phyloP scores from a whole-genome alignment of 2,113 vertebrate genomes.

The Neolamprologus brichardi region DNA sequence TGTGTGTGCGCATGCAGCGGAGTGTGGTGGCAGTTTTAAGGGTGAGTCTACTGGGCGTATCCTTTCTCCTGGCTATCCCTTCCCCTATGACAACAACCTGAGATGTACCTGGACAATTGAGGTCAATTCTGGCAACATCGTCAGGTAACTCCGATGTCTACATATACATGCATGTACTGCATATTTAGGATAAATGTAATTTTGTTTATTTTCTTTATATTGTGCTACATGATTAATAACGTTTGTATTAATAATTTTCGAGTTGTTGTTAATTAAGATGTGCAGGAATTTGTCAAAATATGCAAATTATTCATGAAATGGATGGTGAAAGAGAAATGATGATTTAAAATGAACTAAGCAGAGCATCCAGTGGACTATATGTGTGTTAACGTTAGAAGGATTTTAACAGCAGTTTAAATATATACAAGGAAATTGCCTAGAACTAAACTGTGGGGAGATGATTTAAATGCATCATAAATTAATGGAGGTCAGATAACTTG shows the following conservation, averaged over 20 bases:
- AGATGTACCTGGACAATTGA: conserved; percentile 93
- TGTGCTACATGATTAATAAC: neutral
- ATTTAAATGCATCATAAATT: neutral
- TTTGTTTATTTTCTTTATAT: neutral
- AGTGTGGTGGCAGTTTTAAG: conserved; percentile 94
- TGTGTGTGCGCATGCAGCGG: conserved; percentile 71
- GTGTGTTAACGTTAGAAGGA: neutral
- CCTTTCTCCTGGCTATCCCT: conserved; percentile 95
- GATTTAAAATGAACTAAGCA: neutral
- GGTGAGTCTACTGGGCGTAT: conserved; percentile 91
- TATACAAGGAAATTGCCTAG: neutral
- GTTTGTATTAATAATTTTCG: neutral
- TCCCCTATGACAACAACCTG: conserved; percentile 97
- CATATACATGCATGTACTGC: neutral
- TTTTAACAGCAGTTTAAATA: neutral
- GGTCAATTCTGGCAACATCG: conserved; percentile 92
- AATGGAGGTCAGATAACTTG: neutral
- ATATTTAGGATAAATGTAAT: neutral
- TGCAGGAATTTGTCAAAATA: neutral
- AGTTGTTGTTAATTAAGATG: neutral
- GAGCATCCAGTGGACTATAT: neutral
- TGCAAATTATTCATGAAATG: neutral
- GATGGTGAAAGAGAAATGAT: neutral
- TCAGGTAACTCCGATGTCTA: conserved; percentile 75
- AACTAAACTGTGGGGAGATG: neutral